Evolutionary conservation across 2,797 vertebrate species (phyloP).

Genomic region (Poecile montanus): DNA sequence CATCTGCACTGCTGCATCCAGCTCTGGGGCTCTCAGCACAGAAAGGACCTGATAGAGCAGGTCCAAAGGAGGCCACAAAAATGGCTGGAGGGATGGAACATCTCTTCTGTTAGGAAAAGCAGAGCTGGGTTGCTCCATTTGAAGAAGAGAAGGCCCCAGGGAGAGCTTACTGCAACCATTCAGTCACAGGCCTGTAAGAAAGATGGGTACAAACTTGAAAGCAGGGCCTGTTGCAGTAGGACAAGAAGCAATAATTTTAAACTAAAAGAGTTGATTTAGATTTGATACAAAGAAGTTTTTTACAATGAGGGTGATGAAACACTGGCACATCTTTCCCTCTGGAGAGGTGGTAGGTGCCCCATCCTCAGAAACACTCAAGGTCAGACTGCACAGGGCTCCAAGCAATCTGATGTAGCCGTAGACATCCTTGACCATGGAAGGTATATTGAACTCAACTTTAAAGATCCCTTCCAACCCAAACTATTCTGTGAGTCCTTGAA

Average conservation of each 20-base stretch:
- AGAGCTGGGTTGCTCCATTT: not conserved
- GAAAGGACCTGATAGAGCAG: not conserved
- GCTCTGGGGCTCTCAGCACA: not conserved
- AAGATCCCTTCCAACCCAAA: not conserved
- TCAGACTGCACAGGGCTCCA: not conserved
- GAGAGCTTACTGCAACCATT: not conserved
- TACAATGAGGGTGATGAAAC: not conserved
- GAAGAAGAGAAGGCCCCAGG: not conserved
- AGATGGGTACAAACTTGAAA: not conserved
- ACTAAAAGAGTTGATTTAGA: not conserved
- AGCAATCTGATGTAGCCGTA: accelerated
- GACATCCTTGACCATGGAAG: not conserved
- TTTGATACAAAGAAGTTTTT: not conserved
- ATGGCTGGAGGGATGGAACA: not conserved
- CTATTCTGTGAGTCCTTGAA: not conserved
- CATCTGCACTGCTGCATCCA: not conserved
- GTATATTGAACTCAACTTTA: not conserved
- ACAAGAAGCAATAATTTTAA: not conserved
- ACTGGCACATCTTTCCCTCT: not conserved
- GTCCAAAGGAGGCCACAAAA: not conserved
- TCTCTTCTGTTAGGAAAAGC: not conserved
- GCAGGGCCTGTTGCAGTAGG: not conserved
- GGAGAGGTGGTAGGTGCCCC: not conserved
- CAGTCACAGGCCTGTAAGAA: not conserved
- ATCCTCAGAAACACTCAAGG: not conserved